Percentiles rank a stretch among this genome's conserved stretches.
Conservation (phyloP, 2,797 vertebrate species). For the Vespertilio murinus region DNA sequence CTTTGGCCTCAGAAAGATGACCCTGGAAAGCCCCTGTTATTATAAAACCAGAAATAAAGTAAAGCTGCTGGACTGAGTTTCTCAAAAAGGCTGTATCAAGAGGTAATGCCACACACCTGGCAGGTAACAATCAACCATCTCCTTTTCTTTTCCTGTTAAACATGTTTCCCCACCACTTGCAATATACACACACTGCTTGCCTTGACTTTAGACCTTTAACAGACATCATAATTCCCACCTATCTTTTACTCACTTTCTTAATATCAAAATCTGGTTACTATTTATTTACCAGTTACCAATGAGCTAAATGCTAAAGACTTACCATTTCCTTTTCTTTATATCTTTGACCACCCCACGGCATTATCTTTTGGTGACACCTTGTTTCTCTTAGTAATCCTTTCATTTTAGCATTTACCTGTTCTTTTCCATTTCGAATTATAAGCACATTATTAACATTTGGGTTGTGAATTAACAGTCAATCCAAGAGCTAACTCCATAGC, state of each 20-base stretch:
- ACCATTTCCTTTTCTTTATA: background rate
- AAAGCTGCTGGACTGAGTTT: background rate
- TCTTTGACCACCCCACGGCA: background rate
- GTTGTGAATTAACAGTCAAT: background rate
- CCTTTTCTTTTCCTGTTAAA: background rate
- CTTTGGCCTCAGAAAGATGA: too few relatives aligned
- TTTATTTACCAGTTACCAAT: background rate
- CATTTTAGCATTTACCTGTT: background rate
- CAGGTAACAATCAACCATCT: background rate
- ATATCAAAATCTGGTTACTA: background rate
- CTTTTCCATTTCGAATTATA: background rate
- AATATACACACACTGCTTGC: background rate
- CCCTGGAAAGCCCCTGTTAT: background rate
- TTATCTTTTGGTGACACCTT: background rate
- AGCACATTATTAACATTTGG: background rate
- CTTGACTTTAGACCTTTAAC: background rate
- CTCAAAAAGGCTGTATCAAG: background rate
- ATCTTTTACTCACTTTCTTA: background rate
- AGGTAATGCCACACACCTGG: background rate
- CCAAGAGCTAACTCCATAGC: too few relatives aligned
- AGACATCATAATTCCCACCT: background rate
- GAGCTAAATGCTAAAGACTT: background rate
- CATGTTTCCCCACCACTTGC: background rate
- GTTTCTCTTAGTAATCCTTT: background rate
- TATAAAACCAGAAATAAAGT: background rate